Evolutionary conservation across 2,888 invertebrate genomes (phyloP).

Genomic region (Orthonychiurus folsomi): DNA sequence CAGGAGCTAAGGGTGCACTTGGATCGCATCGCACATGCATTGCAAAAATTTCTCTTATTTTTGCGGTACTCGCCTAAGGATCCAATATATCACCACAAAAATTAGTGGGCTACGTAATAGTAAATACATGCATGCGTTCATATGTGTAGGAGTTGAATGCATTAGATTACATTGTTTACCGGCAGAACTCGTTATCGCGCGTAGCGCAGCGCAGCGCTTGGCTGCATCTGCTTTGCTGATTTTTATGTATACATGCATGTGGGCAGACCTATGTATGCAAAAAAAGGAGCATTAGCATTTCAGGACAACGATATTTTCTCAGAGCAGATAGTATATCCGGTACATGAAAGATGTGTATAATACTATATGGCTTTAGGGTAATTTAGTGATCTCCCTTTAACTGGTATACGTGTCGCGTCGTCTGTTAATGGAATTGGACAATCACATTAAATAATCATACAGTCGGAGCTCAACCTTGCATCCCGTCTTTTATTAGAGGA

Average conservation of each 20-base stretch:
- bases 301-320: too few species aligned
- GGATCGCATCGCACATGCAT: background rate
- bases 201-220: too few species aligned
- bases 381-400: too few species aligned
- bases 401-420: too few species aligned
- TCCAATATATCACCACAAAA: background rate
- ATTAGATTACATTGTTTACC: background rate
- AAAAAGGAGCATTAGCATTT: too few species aligned
- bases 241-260: too few species aligned
- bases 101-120: background rate
- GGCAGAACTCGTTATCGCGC: too few species aligned
- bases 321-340: too few species aligned
- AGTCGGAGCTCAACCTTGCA: background rate
- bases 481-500: background rate
- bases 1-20: background rate
- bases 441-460: background rate
- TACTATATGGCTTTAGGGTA: too few species aligned
- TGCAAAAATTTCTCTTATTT: background rate
- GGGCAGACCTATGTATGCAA: too few species aligned
- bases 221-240: too few species aligned
- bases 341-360: too few species aligned
- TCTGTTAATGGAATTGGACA: background rate
- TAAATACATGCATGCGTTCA: background rate
- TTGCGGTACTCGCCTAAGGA: background rate
- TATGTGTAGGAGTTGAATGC: background rate